These are phyloP conservation scores for Andrena bicolor DNA, from an alignment of 2,888 invertebrate genomes.

Conservation along the genomic window DNA sequence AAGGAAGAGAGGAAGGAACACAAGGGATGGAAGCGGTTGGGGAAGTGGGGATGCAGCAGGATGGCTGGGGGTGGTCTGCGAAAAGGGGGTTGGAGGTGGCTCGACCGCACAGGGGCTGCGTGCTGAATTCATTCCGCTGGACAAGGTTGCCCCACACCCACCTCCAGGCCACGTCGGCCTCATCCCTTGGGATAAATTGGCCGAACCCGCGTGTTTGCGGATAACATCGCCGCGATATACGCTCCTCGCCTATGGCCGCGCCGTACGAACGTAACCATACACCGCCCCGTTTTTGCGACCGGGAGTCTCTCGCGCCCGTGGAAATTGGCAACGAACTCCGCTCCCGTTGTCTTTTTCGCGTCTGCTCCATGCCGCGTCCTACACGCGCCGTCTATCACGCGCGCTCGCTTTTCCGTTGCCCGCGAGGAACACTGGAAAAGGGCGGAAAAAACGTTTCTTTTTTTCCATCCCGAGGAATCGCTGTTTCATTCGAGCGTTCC, in stretches of 20 bases:
- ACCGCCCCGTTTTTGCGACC: constrained; percentile 66
- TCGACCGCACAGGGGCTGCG: constrained; percentile 75
- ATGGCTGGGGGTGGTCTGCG: constrained; percentile 60
- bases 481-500: constrained; percentile 10
- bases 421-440: constrained; percentile 27
- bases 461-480: constrained; percentile 1
- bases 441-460: constrained; percentile 49
- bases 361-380: constrained; percentile 33
- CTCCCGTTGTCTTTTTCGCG: constrained; percentile 54
- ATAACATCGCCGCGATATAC: constrained; percentile 82
- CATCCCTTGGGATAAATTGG: constrained; percentile 84
- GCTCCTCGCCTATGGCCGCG: constrained; percentile 67
- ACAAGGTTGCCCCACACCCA: constrained; percentile 79
- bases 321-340: constrained; percentile 64
- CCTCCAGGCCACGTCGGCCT: constrained; percentile 75
- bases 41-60: constrained; percentile 63
- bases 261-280: constrained; percentile 67
- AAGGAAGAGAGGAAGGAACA: constrained; percentile 48
- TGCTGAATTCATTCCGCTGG: constrained; percentile 83
- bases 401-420: constrained; percentile 29
- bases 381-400: constrained; percentile 58
- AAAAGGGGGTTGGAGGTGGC: constrained; percentile 62
- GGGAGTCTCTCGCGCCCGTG: constrained; percentile 64
- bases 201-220: constrained; percentile 83
- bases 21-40: constrained; percentile 58